Percentiles rank a stretch among this genome's conserved stretches.
Conservation (phyloP, 2,113 vertebrate species). For the Benthochromis sp. region DNA sequence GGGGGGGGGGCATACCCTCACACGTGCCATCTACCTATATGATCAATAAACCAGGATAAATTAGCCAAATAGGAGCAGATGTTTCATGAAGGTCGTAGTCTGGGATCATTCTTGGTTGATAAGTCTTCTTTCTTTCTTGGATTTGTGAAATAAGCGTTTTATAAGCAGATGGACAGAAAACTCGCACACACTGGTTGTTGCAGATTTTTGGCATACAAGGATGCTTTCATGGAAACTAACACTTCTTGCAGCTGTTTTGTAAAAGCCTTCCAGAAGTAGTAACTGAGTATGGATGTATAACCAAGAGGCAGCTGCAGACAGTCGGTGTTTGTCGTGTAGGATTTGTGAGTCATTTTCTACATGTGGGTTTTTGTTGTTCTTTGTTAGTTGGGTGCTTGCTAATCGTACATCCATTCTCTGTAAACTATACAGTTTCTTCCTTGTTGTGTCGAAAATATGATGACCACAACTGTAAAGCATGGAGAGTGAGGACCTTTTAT, state of each 20-base stretch:
- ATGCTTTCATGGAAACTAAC: not conserved
- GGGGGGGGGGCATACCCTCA: not conserved
- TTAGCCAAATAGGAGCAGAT: not conserved
- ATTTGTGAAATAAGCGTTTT: not conserved
- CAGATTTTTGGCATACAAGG: not conserved
- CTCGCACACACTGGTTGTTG: not conserved
- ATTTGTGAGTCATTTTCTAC: not conserved
- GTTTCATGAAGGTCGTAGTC: not conserved
- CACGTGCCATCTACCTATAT: not conserved
- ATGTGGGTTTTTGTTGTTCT: not conserved
- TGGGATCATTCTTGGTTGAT: accelerated
- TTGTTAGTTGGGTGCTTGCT: not conserved
- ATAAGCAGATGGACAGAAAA: not conserved
- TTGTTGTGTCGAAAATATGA: not conserved
- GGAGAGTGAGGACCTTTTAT: not conserved
- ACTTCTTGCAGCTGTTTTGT: not conserved
- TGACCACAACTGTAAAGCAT: accelerated
- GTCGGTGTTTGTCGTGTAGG: not conserved
- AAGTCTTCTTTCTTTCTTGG: not conserved
- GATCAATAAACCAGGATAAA: not conserved
- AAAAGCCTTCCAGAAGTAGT: not conserved
- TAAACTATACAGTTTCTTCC: not conserved
- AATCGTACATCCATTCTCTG: not conserved
- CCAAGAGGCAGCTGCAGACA: not conserved
- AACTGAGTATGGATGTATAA: not conserved